Conservation (phyloP, 1,140 invertebrate species). For the Sycophila sp. region DNA sequence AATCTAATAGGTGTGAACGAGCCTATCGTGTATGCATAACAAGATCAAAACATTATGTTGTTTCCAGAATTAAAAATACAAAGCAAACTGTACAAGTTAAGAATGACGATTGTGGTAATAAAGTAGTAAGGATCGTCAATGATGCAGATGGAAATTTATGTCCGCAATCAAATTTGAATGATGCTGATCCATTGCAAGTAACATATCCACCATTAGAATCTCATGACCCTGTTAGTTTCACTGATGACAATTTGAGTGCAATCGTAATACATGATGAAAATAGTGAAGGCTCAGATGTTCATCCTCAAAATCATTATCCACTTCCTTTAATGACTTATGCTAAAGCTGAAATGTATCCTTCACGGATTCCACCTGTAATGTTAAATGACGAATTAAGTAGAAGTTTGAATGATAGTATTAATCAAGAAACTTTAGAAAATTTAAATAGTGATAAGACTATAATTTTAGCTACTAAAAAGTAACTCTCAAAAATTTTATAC, state of each 20-base stretch:
- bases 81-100: neutral
- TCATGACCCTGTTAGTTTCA: neutral
- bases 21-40: slow-evolving; percentile 21
- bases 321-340: neutral
- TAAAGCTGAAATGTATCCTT: neutral
- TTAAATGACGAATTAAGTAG: neutral
- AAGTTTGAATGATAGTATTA: neutral
- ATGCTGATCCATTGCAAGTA: neutral
- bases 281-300: neutral
- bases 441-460: no score
- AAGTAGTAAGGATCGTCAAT: neutral
- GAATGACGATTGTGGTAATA: neutral
- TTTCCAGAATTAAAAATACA: slow-evolving; percentile 6
- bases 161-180: neutral
- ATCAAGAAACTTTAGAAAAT: no score
- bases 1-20: slow-evolving; percentile 14
- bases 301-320: neutral
- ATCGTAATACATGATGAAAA: slow-evolving; percentile 18
- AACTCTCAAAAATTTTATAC: slow-evolving; percentile 14
- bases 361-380: neutral
- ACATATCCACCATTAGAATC: neutral
- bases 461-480: neutral
- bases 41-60: slow-evolving; percentile 1
- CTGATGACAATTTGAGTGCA: neutral
- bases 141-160: neutral